Evolutionary conservation across 1,140 invertebrate genomes (phyloP).

Genomic region (Drosophila biarmipes): DNA sequence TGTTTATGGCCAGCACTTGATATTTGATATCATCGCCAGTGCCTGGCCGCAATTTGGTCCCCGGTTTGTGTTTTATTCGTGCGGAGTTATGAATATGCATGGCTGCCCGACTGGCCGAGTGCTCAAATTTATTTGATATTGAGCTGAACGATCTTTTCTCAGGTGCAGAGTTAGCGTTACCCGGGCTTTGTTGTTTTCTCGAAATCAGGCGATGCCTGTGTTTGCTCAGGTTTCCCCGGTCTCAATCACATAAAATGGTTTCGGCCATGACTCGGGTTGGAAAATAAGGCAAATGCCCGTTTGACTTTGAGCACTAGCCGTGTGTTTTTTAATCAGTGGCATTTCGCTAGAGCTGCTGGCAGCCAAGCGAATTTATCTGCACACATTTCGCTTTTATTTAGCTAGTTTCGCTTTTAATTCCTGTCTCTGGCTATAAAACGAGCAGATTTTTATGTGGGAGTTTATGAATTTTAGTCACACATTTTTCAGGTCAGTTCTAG

Average conservation of each 20-base stretch:
- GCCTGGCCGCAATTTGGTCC: constrained; percentile 17
- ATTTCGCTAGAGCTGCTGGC: constrained; percentile 7
- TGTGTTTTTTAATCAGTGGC: constrained; percentile 19
- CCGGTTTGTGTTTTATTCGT: constrained; percentile 50
- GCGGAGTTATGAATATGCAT: constrained; percentile 72
- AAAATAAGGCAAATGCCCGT: constrained; percentile 4
- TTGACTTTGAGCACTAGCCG: constrained; percentile 9
- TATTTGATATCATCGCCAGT: constrained; percentile 73
- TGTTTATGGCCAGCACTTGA: constrained; percentile 79
- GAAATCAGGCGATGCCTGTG: constrained; percentile 13
- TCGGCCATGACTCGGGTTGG: constrained; percentile 1
- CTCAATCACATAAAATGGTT: neutral
- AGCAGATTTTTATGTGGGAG: neutral
- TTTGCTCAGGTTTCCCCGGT: constrained; percentile 17
- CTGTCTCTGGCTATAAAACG: neutral
- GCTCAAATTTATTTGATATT: constrained; percentile 69
- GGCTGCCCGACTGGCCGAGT: constrained; percentile 33
- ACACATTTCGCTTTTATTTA: neutral
- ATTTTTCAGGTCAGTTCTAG: too few relatives aligned
- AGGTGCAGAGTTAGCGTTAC: constrained; percentile 32
- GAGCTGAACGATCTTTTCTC: constrained; percentile 58
- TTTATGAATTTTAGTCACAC: too few relatives aligned
- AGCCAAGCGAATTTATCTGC: neutral
- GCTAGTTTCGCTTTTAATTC: neutral
- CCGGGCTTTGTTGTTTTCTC: neutral